These are phyloP conservation scores for Istiophorus platypterus DNA, from an alignment of 2,113 vertebrate genomes.

Conservation along the genomic window DNA sequence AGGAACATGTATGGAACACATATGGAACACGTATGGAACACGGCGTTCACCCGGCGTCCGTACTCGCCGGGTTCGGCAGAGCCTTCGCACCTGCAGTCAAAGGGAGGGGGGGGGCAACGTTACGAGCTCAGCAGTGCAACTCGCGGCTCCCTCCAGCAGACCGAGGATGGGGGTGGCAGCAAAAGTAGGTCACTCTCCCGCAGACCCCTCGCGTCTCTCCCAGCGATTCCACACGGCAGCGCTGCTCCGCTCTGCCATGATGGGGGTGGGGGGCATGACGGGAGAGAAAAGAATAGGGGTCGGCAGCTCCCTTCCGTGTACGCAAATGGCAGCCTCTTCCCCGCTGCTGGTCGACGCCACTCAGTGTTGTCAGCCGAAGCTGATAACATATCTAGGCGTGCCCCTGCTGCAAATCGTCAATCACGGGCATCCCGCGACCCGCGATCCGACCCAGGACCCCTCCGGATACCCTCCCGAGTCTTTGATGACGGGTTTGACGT, in stretches of 20 bases:
- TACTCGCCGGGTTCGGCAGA: constrained; percentile 34
- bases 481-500: too few relatives aligned
- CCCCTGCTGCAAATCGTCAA: background rate
- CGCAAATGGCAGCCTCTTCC: background rate
- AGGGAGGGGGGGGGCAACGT: constrained; percentile 56
- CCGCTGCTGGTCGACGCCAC: constrained; percentile 9
- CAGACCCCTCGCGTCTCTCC: constrained; percentile 71
- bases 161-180: constrained; percentile 53
- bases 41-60: constrained; percentile 26
- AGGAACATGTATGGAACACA: too few relatives aligned
- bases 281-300: constrained; percentile 56
- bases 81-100: constrained; percentile 73
- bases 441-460: background rate
- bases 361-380: constrained; percentile 20
- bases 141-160: constrained; percentile 52
- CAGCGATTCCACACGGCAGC: constrained; percentile 53
- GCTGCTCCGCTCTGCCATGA: constrained; percentile 62
- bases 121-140: constrained; percentile 56
- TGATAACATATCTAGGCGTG: constrained; percentile 1
- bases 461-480: background rate
- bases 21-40: constrained; percentile 60
- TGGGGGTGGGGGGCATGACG: constrained; percentile 38
- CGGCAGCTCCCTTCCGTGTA: constrained; percentile 37
- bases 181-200: constrained; percentile 84
- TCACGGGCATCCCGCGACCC: background rate